Conservation (phyloP, 2,113 vertebrate genomes). For the Rafetus swinhoei region DNA sequence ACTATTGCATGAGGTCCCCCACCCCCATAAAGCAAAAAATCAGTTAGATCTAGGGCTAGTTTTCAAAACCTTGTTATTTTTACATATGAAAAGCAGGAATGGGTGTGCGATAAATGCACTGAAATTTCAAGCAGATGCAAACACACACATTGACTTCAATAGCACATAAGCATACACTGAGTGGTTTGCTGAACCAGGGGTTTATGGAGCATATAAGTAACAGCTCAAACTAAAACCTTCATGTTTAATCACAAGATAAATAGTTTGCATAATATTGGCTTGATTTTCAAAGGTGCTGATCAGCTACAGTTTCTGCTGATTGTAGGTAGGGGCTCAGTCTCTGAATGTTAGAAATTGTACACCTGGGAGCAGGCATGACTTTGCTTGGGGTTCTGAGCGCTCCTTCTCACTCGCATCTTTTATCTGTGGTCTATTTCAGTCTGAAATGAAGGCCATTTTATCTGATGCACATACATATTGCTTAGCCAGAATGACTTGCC, state of each 20-base stretch:
- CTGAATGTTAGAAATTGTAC: not conserved
- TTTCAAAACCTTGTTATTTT: slow-evolving; percentile 35
- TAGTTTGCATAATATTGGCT: not conserved
- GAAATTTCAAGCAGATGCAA: slow-evolving; percentile 28
- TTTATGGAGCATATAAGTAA: not conserved
- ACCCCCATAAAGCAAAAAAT: not conserved
- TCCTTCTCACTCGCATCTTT: rapidly evolving
- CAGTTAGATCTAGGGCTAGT: slow-evolving; percentile 6
- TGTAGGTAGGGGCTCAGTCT: not conserved
- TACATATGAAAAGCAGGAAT: slow-evolving; percentile 29
- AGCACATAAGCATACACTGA: not conserved
- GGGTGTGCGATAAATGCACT: slow-evolving; percentile 39
- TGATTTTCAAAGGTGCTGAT: not conserved
- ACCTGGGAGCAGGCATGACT: not conserved
- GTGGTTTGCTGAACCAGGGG: not conserved
- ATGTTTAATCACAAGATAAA: not conserved
- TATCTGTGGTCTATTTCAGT: rapidly evolving
- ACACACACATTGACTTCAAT: not conserved
- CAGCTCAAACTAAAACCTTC: not conserved
- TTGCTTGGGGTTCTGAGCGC: not conserved
- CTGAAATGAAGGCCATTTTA: slow-evolving; percentile 21
- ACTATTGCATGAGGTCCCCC: slow-evolving; percentile 29
- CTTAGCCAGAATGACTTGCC: slow-evolving; percentile 14
- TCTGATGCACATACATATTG: not conserved
- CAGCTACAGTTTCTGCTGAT: not conserved